Conservation (phyloP, 2,797 vertebrate genomes). For the Dallia pectoralis region DNA sequence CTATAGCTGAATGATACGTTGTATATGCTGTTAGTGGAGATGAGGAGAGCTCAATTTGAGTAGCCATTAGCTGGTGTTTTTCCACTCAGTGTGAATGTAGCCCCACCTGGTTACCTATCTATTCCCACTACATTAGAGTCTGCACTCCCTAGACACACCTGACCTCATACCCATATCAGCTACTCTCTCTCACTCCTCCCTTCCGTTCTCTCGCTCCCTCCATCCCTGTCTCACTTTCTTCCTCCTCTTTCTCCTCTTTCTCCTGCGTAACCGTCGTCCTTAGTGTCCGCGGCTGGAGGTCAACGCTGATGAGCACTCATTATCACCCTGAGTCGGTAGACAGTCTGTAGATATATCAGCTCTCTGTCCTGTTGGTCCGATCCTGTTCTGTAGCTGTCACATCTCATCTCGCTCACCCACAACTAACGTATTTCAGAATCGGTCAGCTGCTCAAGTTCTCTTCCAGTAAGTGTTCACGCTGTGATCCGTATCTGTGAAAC, state of each 20-base stretch:
- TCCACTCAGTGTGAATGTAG: constrained; percentile 29
- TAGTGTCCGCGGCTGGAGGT: constrained; percentile 54
- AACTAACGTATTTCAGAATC: neutral
- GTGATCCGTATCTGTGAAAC: too few species aligned
- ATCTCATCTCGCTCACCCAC: constrained; percentile 17
- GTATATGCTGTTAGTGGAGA: constrained; percentile 3
- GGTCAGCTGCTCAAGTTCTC: too few species aligned
- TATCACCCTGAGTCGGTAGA: constrained; percentile 47
- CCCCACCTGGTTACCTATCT: neutral
- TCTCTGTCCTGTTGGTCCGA: constrained; percentile 30
- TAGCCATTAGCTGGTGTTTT: constrained; percentile 55
- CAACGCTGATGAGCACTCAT: constrained; percentile 50
- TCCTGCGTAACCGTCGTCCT: constrained; percentile 27
- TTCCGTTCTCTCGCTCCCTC: neutral
- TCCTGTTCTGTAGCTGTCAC: constrained; percentile 51
- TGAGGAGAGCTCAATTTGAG: constrained; percentile 39
- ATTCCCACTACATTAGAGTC: constrained; percentile 11
- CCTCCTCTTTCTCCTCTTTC: neutral
- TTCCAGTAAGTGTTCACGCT: too few species aligned
- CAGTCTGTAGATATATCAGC: constrained; percentile 17
- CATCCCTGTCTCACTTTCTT: neutral
- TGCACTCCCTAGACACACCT: constrained; percentile 35
- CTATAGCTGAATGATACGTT: constrained; percentile 1
- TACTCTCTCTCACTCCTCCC: constrained; percentile 16
- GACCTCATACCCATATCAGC: constrained; percentile 42